phyloP scores from a whole-genome alignment of 1,140 invertebrate species.

The Oreohelix idahoensis region DNA sequence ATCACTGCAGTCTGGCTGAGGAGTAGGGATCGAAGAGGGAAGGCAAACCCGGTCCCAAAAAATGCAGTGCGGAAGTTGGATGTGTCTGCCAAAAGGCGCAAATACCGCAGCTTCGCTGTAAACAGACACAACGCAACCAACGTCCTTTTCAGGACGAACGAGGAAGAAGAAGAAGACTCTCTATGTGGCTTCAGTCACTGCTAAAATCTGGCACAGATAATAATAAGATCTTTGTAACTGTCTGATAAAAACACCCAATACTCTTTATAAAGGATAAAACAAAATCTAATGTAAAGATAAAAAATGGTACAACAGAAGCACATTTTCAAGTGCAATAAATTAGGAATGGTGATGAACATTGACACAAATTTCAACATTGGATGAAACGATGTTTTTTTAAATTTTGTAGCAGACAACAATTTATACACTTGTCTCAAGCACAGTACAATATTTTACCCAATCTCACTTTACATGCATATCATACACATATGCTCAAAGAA shows the following conservation, averaged over 20 bases:
- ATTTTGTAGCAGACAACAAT: not conserved
- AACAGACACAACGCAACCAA: too few relatives aligned
- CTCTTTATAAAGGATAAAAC: not conserved
- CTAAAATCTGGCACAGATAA: not conserved
- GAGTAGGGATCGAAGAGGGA: too few relatives aligned
- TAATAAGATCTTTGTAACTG: not conserved
- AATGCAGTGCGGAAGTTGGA: too few relatives aligned
- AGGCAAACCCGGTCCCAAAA: too few relatives aligned
- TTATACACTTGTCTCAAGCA: not conserved
- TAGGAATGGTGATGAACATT: not conserved
- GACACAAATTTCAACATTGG: not conserved
- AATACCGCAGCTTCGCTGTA: too few relatives aligned
- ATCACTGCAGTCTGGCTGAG: too few relatives aligned
- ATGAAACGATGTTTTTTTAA: not conserved
- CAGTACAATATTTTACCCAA: not conserved
- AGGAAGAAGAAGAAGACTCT: not conserved
- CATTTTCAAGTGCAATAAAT: not conserved
- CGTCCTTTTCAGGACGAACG: too few relatives aligned
- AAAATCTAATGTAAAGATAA: not conserved
- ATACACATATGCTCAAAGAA: not conserved
- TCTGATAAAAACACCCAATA: not conserved
- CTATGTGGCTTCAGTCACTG: not conserved
- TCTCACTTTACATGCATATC: not conserved
- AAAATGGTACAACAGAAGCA: too few relatives aligned
- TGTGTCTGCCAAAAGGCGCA: too few relatives aligned